Evolutionary conservation across 2,888 invertebrate genomes (phyloP).

Genomic region (Nowickia ferox): DNA sequence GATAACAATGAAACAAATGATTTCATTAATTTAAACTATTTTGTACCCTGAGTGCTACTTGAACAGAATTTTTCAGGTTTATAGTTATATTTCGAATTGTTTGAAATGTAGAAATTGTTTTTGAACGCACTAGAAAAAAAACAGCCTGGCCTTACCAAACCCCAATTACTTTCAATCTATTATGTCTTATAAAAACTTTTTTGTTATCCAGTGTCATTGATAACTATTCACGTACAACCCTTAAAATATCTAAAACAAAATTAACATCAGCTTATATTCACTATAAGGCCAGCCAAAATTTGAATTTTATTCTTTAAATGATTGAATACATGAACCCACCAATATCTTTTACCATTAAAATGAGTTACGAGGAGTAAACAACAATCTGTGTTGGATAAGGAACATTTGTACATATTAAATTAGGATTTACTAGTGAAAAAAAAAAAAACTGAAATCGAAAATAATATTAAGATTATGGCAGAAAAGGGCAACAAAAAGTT

Average conservation of each 20-base stretch:
- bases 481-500: conserved; percentile 20
- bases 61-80: too few species aligned
- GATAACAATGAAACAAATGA: too few species aligned
- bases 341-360: conserved; percentile 30
- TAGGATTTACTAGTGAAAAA: conserved; percentile 40
- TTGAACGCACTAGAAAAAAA: too few species aligned
- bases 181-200: not conserved
- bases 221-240: conserved; percentile 58
- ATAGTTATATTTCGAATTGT: too few species aligned
- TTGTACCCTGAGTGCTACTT: too few species aligned
- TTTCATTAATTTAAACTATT: too few species aligned
- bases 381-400: conserved; percentile 61
- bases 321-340: not conserved
- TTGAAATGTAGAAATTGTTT: too few species aligned
- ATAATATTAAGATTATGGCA: conserved; percentile 36
- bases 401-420: conserved; percentile 71
- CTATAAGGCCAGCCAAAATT: not conserved
- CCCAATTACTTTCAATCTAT: too few species aligned
- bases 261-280: conserved; percentile 41
- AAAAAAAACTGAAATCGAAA: not conserved
- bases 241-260: conserved; percentile 30
- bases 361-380: conserved; percentile 70
- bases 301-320: not conserved
- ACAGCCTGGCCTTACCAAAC: too few species aligned
- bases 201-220: conserved; percentile 50